Evolutionary conservation across 1,140 invertebrate species (phyloP).

Genomic region (Thrips palmi): DNA sequence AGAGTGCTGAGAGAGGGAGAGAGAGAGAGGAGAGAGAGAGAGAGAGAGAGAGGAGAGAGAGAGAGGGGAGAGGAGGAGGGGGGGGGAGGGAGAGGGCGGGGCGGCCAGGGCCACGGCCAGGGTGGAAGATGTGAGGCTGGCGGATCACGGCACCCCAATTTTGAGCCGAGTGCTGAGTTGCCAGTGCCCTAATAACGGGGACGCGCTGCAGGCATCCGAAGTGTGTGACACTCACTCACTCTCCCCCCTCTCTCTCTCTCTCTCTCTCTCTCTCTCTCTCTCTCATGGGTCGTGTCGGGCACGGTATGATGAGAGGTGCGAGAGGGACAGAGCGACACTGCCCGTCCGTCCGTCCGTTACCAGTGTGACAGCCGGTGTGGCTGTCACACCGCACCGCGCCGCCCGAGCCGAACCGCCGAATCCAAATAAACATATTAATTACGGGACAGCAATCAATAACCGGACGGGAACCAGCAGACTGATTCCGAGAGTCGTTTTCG

Average conservation of each 20-base stretch:
- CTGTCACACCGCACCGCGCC: too few relatives aligned
- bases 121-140: neutral
- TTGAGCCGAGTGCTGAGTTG: constrained; percentile 9
- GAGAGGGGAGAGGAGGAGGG: neutral
- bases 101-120: neutral
- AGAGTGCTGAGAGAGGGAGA: neutral
- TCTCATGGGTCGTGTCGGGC: constrained; percentile 1
- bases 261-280: constrained; percentile 5
- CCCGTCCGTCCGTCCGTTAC: too few relatives aligned
- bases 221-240: neutral
- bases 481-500: too few relatives aligned
- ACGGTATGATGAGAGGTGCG: constrained; percentile 8
- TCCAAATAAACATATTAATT: too few relatives aligned
- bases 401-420: too few relatives aligned
- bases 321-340: too few relatives aligned
- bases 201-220: neutral
- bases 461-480: too few relatives aligned
- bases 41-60: neutral
- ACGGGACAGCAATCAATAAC: too few relatives aligned
- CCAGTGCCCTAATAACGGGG: neutral
- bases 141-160: neutral
- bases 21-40: neutral
- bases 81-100: constrained; percentile 3
- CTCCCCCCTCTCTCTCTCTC: constrained; percentile 4
- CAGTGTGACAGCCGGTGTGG: too few relatives aligned